Base-by-base conservation (phyloP, 2,888 invertebrate genomes). In the Drosophila macrothrix region DNA sequence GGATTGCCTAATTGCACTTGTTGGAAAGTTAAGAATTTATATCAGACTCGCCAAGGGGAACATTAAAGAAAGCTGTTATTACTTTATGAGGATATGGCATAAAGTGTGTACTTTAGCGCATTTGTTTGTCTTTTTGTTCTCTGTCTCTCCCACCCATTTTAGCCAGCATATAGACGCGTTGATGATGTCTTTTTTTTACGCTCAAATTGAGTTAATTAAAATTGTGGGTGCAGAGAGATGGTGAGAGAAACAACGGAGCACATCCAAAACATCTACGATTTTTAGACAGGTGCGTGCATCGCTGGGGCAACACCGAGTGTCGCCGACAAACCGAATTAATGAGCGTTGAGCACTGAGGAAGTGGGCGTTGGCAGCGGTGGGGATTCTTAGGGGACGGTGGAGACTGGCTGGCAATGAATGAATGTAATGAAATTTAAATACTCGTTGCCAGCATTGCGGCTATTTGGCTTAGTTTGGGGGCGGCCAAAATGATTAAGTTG, bases 171-270 rank as follows among this genome's bases (percentile, higher is more conserved):
- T 60, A 60, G 63, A 70, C 68, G 64, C 70, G 80, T 73, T 86
- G 82, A 86, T 88, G 73, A 90, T 90, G 90, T 84, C 88, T 89
- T 89, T 25, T 39, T 39, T 43, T 90, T 72, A 75, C 80, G 77
- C 90, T 90, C 70, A 88, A 88, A 88, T 88, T 88, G 88, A 88
- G 88, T 88, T 88, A 88, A 88, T 88, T 88, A 88, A 90, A 83
- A 70, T 67, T 73, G 67, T 73, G 73, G 65, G 60, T 66, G 67
- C 63, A 28, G 25, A 1, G 25, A 72, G 69, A 56, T 73, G 68
- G 55, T 46, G 59, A 49, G 68, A 61, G 66, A 58, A 56, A 64
- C 55, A 31, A 22, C 22, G 49, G 53, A 41, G 37, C 56, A n/a
- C 28, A 54, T 4, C 22, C 37, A 2, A 19, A 53, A 68, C 67